phyloP scores from a whole-genome alignment of 2,797 vertebrate genomes.

The Varecia variegata region DNA sequence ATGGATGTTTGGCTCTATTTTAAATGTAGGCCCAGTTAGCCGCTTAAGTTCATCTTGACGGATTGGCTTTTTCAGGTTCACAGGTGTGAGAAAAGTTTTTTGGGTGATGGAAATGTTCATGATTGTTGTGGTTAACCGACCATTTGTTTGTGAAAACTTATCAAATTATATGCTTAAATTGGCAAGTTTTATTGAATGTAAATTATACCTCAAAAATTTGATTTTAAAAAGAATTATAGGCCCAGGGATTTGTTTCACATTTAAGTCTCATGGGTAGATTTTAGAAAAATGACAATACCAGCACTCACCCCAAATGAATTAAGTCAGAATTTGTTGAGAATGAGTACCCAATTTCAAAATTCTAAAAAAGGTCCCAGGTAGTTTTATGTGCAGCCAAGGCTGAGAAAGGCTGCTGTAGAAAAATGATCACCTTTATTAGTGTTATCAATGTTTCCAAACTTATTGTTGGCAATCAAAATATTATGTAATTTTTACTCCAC shows the following conservation, averaged over 20 bases:
- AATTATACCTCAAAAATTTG: not conserved
- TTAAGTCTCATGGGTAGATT: not conserved
- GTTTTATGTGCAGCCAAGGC: not conserved
- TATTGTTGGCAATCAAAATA: not conserved
- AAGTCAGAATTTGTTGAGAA: conserved; percentile 41
- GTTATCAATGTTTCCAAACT: conserved; percentile 15
- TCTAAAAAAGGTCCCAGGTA: not conserved
- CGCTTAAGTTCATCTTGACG: not conserved
- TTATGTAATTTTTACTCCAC: conserved; percentile 23
- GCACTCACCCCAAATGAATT: not conserved
- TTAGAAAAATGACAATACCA: not conserved
- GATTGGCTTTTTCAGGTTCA: not conserved
- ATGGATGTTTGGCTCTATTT: not conserved
- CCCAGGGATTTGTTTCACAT: conserved; percentile 12
- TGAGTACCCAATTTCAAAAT: conserved; percentile 27
- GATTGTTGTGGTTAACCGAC: not conserved
- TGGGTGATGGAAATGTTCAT: conserved; percentile 12
- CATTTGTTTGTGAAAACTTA: not conserved
- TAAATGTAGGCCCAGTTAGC: not conserved
- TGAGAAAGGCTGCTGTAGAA: conserved; percentile 21
- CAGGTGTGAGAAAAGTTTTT: not conserved
- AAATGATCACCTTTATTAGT: conserved; percentile 18
- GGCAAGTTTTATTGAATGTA: not conserved
- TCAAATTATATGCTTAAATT: not conserved
- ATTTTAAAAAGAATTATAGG: not conserved